Base-by-base conservation (phyloP, 37 sponge, comb jelly and placozoan genomes). In the Eunapius fragilis region DNA sequence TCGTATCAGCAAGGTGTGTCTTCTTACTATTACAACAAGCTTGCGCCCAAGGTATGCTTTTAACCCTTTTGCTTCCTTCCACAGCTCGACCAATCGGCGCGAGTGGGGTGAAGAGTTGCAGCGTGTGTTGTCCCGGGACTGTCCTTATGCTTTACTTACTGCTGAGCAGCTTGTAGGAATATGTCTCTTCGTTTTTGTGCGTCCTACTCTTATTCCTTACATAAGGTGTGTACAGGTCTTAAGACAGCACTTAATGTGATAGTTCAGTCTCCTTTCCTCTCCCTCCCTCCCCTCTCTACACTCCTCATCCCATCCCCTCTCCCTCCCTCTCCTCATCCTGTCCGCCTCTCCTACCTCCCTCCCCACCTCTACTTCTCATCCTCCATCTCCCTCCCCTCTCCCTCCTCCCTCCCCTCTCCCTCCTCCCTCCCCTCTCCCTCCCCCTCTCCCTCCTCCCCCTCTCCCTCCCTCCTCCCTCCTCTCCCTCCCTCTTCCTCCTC, bases 141-240 rank as follows among this genome's bases (percentile, higher is more conserved):
- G 75, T 3, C 71, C 77, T 23, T 99, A 99, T 74, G 82, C 83
- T 68, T 87, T 99, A 71, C 86, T 99, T 41, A 94, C 99, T 25
- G 88, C 96, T 3, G 95, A 94, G 45, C 99, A 99, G 81, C 92
- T 99, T 71, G 99, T 99, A 23, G 99, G 99, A 0, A 87, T 97
- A 67, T 99, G 99, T 74, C 91, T 99, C 36, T 99, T 90, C 79
- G 82, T 99, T 74, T 99, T 99, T 78, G 89, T 97, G 26, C 68
- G 86, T 31, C 95, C 95, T 25, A 85, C 92, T 10, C 90, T 96
- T 32, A 88, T 97, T 24, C 96, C 94, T 0, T 88, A 75, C 79
- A 92, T 97, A 76, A 83, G 93, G 98, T 96, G 77, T 91, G 37
- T 71, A 73, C 48, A 24, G n/a, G n/a, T n/a, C n/a, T n/a, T n/a